Evolutionary conservation across 2,888 invertebrate genomes (phyloP), one percentile per base, ranked within the genome.

Genomic region (Dicyrtomina minuta): DNA sequence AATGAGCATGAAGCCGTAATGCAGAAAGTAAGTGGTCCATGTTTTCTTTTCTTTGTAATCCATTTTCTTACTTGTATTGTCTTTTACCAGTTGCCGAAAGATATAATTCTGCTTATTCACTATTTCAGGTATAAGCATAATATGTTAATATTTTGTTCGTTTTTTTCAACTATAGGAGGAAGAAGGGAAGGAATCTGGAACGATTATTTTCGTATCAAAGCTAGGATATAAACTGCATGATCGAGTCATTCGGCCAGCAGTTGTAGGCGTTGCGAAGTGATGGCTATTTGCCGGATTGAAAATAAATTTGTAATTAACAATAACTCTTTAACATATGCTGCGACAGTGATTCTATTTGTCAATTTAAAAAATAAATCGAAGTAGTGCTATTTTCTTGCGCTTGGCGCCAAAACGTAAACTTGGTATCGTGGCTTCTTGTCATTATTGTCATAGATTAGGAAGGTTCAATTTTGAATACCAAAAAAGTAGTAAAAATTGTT

Each of bases 1-100:
- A 96, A 97, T 82, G 84, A 90, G 62, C 98, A 99, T 79, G 97
- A 99, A 83, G 98, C 98, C 0, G 83, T 98, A 44, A 98, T 96
- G 83, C 91, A 96, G 84, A 92, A 94, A 85, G 91, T 90, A 55
- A 33, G 55, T 64, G 22, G n/a, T n/a, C n/a, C n/a, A n/a, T n/a
- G n/a, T n/a, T n/a, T n/a, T n/a, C n/a, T 51, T n/a, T n/a, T n/a
- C n/a, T 8, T 20, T 13, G 20, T 51, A 62, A 12, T 27, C 27
- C 10, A 22, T 17, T 26, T 26, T 27, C 10, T 13, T 13, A 27
- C 20, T 61, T 4, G 39, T 26, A 33, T 66, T n/a, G 4, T 53
- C 44, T 20, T 61, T 43, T 61, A 44, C 46, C 4, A 12, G 20
- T 43, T 61, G 17, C 5, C 17, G 39, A 15, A 4, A 43, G 39